A percentile compares a stretch with the other conserved stretches of the same genome.
phyloP scores from a whole-genome alignment of 2,113 vertebrate genomes.

The Pangasianodon hypophthalmus region DNA sequence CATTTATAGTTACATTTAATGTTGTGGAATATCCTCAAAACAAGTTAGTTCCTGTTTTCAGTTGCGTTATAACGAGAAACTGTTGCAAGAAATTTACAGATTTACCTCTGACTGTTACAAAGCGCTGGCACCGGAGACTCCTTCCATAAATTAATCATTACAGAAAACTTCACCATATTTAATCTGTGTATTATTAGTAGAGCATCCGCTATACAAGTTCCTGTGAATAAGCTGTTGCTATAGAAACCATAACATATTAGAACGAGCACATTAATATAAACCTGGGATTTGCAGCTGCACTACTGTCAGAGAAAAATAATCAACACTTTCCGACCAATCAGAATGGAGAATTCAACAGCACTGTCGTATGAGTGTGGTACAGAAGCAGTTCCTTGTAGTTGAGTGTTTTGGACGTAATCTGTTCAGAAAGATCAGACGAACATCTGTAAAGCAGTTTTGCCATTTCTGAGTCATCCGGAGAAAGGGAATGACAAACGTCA shows the following conservation, averaged over 20 bases:
- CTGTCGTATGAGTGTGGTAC: not conserved
- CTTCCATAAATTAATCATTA: not conserved
- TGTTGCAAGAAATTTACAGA: no score
- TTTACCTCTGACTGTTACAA: not conserved
- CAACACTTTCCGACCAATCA: not conserved
- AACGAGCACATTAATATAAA: not conserved
- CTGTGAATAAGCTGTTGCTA: not conserved
- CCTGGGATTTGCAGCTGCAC: not conserved
- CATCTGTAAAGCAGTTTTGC: not conserved
- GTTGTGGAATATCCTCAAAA: not conserved
- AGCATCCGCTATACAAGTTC: not conserved
- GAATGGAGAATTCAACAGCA: not conserved
- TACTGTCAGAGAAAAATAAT: not conserved
- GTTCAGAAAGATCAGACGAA: not conserved
- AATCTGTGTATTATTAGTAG: not conserved
- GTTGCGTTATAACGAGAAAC: no score
- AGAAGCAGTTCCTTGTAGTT: not conserved
- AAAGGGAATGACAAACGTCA: slow-evolving; percentile 53
- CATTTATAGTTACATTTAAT: not conserved
- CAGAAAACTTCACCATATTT: not conserved
- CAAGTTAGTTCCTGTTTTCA: no score
- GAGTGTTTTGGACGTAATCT: not conserved
- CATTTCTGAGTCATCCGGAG: slow-evolving; percentile 29
- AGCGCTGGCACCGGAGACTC: not conserved
- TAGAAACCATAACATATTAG: not conserved